Conservation (phyloP, 2,888 invertebrate species). For the Oligia latruncula region DNA sequence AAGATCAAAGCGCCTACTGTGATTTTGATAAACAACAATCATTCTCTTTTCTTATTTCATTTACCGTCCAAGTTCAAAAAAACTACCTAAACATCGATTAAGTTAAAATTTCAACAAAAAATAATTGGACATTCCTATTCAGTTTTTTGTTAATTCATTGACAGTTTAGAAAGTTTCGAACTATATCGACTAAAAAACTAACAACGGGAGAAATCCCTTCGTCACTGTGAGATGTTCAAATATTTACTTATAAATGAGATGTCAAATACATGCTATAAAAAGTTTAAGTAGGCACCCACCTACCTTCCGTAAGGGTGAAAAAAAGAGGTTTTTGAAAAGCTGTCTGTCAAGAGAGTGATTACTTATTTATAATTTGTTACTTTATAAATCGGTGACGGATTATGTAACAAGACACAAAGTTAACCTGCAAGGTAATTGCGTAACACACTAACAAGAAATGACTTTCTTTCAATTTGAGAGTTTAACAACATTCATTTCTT, state of each 20-base stretch:
- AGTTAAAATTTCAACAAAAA: conserved; percentile 53
- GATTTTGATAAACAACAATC: conserved; percentile 18
- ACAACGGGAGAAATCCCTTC: conserved; percentile 71
- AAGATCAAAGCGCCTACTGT: conserved; percentile 6
- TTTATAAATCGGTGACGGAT: background rate
- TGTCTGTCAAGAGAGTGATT: conserved; percentile 8
- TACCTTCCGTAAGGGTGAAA: conserved; percentile 30
- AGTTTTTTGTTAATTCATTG: conserved; percentile 59
- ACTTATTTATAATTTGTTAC: conserved; percentile 1
- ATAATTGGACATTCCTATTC: conserved; percentile 57
- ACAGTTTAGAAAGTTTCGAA: conserved; percentile 66
- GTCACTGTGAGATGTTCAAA: conserved; percentile 74
- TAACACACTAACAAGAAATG: too few relatives aligned
- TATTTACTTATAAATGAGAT: conserved; percentile 79
- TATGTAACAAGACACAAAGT: background rate
- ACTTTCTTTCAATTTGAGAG: background rate
- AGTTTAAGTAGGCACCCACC: conserved; percentile 23
- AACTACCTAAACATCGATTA: conserved; percentile 39
- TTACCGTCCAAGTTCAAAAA: conserved; percentile 20
- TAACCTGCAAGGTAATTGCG: background rate
- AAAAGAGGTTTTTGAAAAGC: conserved; percentile 62
- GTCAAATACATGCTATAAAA: conserved; percentile 71
- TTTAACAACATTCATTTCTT: background rate
- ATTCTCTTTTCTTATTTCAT: conserved; percentile 21
- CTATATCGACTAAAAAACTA: conserved; percentile 64